phyloP scores from a whole-genome alignment of 2,888 invertebrate genomes.

The Lottia gigantea region DNA sequence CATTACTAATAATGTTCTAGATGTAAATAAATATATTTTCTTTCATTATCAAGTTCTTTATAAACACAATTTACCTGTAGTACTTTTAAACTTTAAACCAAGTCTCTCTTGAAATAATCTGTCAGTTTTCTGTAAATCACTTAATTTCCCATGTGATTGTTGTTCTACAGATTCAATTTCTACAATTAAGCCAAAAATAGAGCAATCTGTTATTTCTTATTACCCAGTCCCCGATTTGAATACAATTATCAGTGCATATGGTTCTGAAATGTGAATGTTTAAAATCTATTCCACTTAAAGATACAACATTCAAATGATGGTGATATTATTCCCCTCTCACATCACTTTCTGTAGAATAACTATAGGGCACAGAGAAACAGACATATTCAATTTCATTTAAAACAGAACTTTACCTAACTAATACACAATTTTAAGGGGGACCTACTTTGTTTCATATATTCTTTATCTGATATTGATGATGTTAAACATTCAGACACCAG shows the following conservation, averaged over 20 bases:
- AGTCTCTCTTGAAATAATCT: constrained; percentile 39
- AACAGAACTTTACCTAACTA: too few species aligned
- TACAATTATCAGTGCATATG: too few species aligned
- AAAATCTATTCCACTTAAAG: too few species aligned
- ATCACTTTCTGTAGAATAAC: too few species aligned
- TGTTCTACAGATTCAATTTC: constrained; percentile 34
- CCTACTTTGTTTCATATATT: background rate
- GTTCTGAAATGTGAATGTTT: too few species aligned
- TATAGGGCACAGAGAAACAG: too few species aligned
- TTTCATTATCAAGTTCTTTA: too few species aligned
- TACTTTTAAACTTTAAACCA: constrained; percentile 48
- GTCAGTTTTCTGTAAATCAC: constrained; percentile 42
- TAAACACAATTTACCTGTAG: constrained; percentile 36
- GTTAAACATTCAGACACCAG: background rate
- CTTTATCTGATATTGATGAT: background rate
- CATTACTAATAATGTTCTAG: too few species aligned
- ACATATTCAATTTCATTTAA: too few species aligned
- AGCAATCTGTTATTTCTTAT: constrained; percentile 22
- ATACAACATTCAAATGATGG: too few species aligned
- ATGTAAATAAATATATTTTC: too few species aligned
- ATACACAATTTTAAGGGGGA: background rate
- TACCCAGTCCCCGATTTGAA: constrained; percentile 14
- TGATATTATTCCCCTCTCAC: too few species aligned
- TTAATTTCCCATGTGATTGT: constrained; percentile 32
- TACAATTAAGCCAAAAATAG: constrained; percentile 20